Conservation (phyloP, 2,797 vertebrate genomes). For the Chaunax sp. region DNA sequence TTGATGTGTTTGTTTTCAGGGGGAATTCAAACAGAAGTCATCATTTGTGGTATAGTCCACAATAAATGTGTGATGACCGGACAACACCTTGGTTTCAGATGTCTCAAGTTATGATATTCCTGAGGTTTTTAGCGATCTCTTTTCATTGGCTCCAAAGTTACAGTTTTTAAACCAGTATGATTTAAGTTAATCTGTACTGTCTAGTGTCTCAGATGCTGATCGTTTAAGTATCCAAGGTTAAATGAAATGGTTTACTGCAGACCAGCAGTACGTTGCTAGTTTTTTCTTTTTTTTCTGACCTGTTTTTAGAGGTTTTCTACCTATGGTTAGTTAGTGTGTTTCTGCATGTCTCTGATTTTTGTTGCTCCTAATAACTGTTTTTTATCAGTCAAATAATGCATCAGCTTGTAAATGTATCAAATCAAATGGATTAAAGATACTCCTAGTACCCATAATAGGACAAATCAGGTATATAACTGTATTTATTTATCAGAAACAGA, state of each 20-base stretch:
- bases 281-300: slow-evolving; percentile 2
- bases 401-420: background rate
- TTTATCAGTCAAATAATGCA: background rate
- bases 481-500: too few species aligned
- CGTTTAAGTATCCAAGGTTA: background rate
- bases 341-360: slow-evolving; percentile 10
- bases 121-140: slow-evolving; percentile 2
- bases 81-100: background rate
- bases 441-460: accelerated
- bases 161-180: slow-evolving; percentile 25
- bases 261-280: background rate
- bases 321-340: background rate
- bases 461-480: background rate
- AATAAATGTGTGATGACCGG: background rate
- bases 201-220: background rate
- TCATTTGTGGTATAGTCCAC: slow-evolving; percentile 91
- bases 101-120: background rate
- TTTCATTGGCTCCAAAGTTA: slow-evolving; percentile 10
- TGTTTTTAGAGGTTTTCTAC: slow-evolving; percentile 7
- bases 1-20: slow-evolving; percentile 75
- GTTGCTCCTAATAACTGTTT: background rate
- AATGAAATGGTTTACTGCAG: background rate
- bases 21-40: slow-evolving; percentile 94
- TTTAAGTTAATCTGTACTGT: slow-evolving; percentile 10
- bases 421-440: background rate